Conservation (phyloP, 2,797 vertebrate species). For the Gephyroberyx darwinii region DNA sequence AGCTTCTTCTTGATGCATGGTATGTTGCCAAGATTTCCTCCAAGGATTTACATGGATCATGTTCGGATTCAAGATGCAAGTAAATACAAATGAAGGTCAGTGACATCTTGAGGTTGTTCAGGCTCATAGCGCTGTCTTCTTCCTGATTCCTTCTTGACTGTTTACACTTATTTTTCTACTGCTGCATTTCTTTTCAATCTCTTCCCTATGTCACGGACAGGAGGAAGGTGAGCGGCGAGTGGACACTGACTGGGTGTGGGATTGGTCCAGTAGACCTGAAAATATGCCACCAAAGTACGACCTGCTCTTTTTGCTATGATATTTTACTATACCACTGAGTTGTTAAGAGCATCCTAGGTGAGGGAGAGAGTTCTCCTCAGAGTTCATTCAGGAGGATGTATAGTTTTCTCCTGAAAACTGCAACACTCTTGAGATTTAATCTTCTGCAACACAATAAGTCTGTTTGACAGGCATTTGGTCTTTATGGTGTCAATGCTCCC, state of each 20-base stretch:
- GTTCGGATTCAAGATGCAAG: too few species aligned
- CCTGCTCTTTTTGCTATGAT: neutral
- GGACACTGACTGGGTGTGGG: constrained; percentile 82
- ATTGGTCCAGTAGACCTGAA: constrained; percentile 84
- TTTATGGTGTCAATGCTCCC: constrained; percentile 34
- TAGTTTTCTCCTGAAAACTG: constrained; percentile 36
- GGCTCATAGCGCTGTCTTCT: neutral
- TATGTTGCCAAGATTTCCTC: too few species aligned
- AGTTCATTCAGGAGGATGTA: too few species aligned
- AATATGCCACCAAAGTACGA: constrained; percentile 82
- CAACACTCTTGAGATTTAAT: constrained; percentile 45
- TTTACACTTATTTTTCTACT: neutral
- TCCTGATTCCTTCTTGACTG: neutral
- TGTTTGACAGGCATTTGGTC: constrained; percentile 52
- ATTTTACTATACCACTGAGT: neutral
- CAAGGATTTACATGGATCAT: too few species aligned
- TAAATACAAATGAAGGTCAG: too few species aligned
- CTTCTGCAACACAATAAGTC: constrained; percentile 41
- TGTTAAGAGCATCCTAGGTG: neutral
- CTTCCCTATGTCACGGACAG: constrained; percentile 41
- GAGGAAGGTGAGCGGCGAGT: constrained; percentile 74
- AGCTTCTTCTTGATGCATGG: too few species aligned
- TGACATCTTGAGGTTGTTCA: neutral
- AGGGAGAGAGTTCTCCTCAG: too few species aligned
- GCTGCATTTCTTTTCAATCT: neutral